phyloP scores from a whole-genome alignment of 2,797 vertebrate species.

The Numenius phaeopus region DNA sequence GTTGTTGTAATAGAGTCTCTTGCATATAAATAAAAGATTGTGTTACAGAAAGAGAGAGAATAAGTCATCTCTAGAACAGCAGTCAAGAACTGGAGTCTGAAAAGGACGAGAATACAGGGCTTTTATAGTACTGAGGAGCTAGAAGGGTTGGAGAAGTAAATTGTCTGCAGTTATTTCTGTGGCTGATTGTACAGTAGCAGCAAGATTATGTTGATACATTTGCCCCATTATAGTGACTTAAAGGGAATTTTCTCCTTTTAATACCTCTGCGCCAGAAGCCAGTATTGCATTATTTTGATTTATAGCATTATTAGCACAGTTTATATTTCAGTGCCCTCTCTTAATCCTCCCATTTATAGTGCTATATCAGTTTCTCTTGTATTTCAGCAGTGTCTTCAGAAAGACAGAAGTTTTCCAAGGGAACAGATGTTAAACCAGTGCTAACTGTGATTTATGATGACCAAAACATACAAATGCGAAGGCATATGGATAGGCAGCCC shows the following conservation, averaged over 20 bases:
- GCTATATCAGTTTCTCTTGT: not conserved
- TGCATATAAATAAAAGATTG: constrained; percentile 51
- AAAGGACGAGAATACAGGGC: not conserved
- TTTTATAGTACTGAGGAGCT: not conserved
- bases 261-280: not conserved
- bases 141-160: not conserved
- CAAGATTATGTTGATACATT: constrained; percentile 44
- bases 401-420: not conserved
- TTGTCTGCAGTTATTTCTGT: constrained; percentile 14
- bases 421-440: not conserved
- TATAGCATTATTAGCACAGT: constrained; percentile 30
- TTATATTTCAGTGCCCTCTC: not conserved
- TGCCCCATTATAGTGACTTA: not conserved
- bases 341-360: not conserved
- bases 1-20: constrained; percentile 21
- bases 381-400: not conserved
- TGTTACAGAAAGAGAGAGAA: constrained; percentile 1
- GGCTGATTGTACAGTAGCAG: not conserved
- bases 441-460: not conserved
- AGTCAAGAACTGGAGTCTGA: not conserved
- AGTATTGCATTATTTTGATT: constrained; percentile 45
- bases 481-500: not conserved
- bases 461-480: not conserved
- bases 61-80: constrained; percentile 47
- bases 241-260: constrained; percentile 19